phyloP scores from a whole-genome alignment of 1,140 invertebrate genomes.

The Sitophilus oryzae region DNA sequence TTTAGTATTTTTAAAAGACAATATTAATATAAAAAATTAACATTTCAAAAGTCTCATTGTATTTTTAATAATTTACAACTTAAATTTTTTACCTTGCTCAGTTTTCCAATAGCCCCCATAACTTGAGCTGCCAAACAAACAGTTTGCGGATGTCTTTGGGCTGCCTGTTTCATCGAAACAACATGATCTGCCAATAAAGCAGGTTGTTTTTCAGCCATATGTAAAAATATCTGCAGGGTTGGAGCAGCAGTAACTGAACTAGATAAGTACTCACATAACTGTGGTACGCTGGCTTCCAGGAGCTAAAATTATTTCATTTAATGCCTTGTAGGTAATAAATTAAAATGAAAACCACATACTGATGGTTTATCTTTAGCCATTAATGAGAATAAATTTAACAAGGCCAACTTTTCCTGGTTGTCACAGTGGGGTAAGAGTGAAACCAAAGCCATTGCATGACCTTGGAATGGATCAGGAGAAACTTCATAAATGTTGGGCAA shows the following conservation, averaged over 20 bases:
- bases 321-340: neutral
- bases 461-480: constrained; percentile 75
- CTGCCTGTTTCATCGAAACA: constrained; percentile 59
- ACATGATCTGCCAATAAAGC: constrained; percentile 62
- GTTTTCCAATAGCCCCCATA: constrained; percentile 57
- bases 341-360: constrained; percentile 45
- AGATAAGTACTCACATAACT: constrained; percentile 67
- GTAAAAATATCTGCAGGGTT: constrained; percentile 71
- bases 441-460: constrained; percentile 75
- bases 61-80: neutral
- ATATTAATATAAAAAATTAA: too few species aligned
- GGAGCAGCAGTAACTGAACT: constrained; percentile 51
- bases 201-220: constrained; percentile 64
- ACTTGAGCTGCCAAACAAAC: constrained; percentile 60
- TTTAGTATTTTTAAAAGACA: too few species aligned
- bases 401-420: constrained; percentile 72
- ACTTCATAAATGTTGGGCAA: constrained; percentile 84
- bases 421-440: constrained; percentile 76
- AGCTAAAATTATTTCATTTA: constrained; percentile 46
- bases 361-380: constrained; percentile 74
- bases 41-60: too few species aligned
- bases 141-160: constrained; percentile 60
- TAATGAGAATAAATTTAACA: constrained; percentile 73
- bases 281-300: constrained; percentile 68
- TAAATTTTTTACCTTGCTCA: constrained; percentile 51